Evolutionary conservation across 30 jellyfish, hydroid and myxozoan genomes (phyloP).

Genomic region (Aurelia coerulea): DNA sequence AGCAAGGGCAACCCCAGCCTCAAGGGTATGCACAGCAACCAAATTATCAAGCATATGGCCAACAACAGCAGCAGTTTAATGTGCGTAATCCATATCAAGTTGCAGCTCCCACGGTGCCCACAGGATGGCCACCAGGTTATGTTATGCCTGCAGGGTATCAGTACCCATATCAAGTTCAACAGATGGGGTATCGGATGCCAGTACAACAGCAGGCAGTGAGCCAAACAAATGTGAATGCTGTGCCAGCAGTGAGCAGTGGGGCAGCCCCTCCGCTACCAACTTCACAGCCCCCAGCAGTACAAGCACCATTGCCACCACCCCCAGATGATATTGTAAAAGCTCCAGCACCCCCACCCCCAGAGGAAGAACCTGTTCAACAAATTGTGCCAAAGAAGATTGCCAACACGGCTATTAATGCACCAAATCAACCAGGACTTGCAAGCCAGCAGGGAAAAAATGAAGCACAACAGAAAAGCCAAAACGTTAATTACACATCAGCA

Average conservation of each 20-base stretch:
- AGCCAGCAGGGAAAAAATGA: neutral
- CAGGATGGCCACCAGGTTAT: conserved; percentile 42
- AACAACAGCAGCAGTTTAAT: conserved; percentile 8
- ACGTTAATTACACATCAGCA: conserved; percentile 35
- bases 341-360: conserved; percentile 72
- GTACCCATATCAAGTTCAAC: conserved; percentile 26
- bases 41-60: conserved; percentile 24
- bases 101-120: conserved; percentile 5
- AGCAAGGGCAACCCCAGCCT: conserved; percentile 15
- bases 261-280: conserved; percentile 39
- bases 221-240: conserved; percentile 11
- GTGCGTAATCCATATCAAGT: neutral
- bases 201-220: conserved; percentile 32
- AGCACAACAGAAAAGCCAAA: neutral
- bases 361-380: conserved; percentile 25
- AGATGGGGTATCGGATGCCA: conserved; percentile 24
- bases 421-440: neutral
- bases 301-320: conserved; percentile 60
- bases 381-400: neutral
- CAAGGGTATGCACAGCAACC: conserved; percentile 20
- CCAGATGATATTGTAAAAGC: conserved; percentile 26
- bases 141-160: conserved; percentile 42
- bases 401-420: neutral
- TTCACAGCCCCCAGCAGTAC: conserved; percentile 39
- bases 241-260: neutral